Percentiles rank a stretch among this genome's conserved stretches.
Conservation (phyloP, 2,113 vertebrate genomes). For the Pteronura brasiliensis region DNA sequence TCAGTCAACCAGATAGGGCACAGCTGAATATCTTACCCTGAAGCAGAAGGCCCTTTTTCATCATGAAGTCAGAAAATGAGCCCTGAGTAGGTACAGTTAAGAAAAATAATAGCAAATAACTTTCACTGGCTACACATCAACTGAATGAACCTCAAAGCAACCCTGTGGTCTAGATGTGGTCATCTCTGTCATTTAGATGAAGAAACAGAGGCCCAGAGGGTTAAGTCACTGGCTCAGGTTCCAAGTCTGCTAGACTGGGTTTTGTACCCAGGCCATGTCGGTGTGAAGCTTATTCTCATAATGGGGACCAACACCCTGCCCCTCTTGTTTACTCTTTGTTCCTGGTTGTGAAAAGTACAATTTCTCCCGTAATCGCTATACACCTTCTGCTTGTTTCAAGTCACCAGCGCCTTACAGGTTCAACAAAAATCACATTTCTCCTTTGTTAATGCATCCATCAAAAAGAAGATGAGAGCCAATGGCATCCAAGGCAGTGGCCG, state of each 20-base stretch:
- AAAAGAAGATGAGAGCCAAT: fast-evolving
- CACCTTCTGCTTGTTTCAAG: background rate
- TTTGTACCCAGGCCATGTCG: background rate
- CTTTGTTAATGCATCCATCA: too few relatives aligned
- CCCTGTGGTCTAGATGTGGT: fast-evolving
- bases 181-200: background rate
- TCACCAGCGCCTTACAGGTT: background rate
- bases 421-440: background rate
- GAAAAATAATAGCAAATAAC: background rate
- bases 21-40: too few relatives aligned
- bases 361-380: background rate
- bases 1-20: fast-evolving
- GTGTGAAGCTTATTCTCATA: background rate
- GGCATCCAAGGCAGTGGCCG: fast-evolving
- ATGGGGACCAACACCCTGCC: fast-evolving
- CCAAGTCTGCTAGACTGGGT: background rate
- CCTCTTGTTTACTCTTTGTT: background rate
- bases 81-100: fast-evolving
- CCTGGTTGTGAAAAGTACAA: too few relatives aligned
- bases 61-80: background rate
- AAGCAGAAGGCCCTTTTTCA: background rate
- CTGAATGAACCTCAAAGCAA: background rate
- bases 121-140: background rate
- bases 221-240: too few relatives aligned
- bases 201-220: background rate